Evolutionary conservation across 1,140 invertebrate genomes (phyloP), one percentile per base, ranked within the genome.

Genomic region (Saccostrea cuccullata): DNA sequence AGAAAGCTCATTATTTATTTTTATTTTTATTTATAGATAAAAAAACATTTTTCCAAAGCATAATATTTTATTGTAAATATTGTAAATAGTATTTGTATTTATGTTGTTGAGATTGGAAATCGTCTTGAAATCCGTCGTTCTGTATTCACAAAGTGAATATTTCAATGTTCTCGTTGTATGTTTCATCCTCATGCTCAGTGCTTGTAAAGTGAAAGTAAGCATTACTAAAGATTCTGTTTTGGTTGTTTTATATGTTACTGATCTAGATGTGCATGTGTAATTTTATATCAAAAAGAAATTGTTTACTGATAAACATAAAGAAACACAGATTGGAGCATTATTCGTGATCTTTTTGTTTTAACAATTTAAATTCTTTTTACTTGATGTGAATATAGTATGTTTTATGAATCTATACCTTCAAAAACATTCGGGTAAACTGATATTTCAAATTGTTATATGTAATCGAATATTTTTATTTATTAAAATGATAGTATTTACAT

Each of bases 11-110:
- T 77, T 77, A 77, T 77, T 77, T 77, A 77, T 77, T 77, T 77
- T 64, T 64, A 77, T 77, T 15, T 30, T 30, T 77, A 77, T 77
- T 77, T 77, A 15, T 77, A 77, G 70, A 36, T 36, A 77, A 30
- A 47, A 47, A 47, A 6, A 12, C 30, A 30, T 77, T 77, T 77
- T 77, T 30, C 26, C 26, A 26, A 77, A 77, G 70, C 70, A 77
- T 77, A 77, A 77, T 77, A 77, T 77, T 73, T 36, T 77, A 77
- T 77, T 77, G 70, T 77, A 77, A 77, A 77, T 77, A 77, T 77
- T 77, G 70, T 77, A 77, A 23, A 77, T 77, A 77, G 30, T 77
- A 77, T 77, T 77, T 77, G 36, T 77, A 77, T 77, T 40, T 77
- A 77, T 77, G 70, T 77, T 77, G 70, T 77, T 77, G 26, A 26